A percentile compares a stretch with the other conserved stretches of the same genome.
Evolutionary conservation across 1,140 invertebrate species (phyloP).

Genomic region (Pararge aegeria): DNA sequence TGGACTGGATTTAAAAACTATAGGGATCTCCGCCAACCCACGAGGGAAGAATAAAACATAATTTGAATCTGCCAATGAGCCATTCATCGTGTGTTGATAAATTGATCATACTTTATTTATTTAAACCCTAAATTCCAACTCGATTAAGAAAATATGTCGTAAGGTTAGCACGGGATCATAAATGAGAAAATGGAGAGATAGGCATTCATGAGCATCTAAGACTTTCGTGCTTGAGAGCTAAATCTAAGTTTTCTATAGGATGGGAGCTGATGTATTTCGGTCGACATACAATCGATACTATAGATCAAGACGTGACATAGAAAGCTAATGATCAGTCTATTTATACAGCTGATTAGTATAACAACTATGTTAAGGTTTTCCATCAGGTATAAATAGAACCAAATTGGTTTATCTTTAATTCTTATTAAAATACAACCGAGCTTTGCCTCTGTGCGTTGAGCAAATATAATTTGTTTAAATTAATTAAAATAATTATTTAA

Average conservation of each 20-base stretch:
- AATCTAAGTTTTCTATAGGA: conserved; percentile 18
- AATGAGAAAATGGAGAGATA: conserved; percentile 9
- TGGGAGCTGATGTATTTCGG: conserved; percentile 22
- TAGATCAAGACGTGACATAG: conserved; percentile 30
- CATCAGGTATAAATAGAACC: conserved; percentile 21
- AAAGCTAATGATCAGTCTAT: conserved; percentile 35
- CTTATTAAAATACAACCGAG: conserved; percentile 18
- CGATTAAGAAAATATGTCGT: no score
- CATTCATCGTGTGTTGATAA: no score
- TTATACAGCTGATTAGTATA: conserved; percentile 18
- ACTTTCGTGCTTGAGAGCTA: conserved; percentile 22
- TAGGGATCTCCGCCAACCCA: neutral
- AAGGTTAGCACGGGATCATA: conserved; percentile 7
- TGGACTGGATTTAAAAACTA: neutral
- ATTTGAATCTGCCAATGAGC: no score
- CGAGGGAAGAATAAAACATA: neutral
- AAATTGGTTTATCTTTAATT: conserved; percentile 18
- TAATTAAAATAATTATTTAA: no score
- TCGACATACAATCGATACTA: conserved; percentile 18
- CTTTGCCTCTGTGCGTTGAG: neutral
- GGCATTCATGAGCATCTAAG: conserved; percentile 20
- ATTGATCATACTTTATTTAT: no score
- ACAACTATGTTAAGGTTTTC: neutral
- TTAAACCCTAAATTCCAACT: no score
- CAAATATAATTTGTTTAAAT: neutral